Conservation (phyloP, 2,113 vertebrate species). For the Platichthys flesus region DNA sequence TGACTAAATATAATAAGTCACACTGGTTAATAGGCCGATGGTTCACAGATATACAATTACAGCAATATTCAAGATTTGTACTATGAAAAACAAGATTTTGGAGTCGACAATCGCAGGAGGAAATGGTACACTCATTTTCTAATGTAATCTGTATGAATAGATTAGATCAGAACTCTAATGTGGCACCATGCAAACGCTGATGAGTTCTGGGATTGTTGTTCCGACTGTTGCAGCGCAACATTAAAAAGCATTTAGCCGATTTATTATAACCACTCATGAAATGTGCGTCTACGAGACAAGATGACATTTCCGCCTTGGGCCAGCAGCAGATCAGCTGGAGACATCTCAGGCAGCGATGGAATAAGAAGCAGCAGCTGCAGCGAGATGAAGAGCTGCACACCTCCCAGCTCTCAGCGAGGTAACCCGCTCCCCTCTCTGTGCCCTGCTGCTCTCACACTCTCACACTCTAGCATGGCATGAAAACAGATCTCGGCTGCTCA, state of each 20-base stretch:
- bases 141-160: not conserved
- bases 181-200: not conserved
- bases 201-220: not conserved
- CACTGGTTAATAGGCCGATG: too few species aligned
- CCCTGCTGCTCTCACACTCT: not conserved
- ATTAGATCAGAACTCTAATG: not conserved
- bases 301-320: too few species aligned
- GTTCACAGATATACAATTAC: too few species aligned
- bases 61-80: too few species aligned
- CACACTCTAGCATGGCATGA: not conserved
- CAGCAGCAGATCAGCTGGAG: not conserved
- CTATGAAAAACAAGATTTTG: too few species aligned
- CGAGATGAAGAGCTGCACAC: not conserved
- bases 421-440: not conserved
- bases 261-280: not conserved
- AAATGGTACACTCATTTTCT: not conserved
- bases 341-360: not conserved
- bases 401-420: not conserved
- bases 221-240: not conserved
- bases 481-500: not conserved
- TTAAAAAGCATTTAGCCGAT: not conserved
- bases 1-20: too few species aligned
- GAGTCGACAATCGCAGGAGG: not conserved
- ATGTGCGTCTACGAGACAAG: not conserved
- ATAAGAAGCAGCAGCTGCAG: not conserved